Conservation (phyloP, 30 jellyfish, hydroid and myxozoan genomes). For the Cassiopea xamachana region DNA sequence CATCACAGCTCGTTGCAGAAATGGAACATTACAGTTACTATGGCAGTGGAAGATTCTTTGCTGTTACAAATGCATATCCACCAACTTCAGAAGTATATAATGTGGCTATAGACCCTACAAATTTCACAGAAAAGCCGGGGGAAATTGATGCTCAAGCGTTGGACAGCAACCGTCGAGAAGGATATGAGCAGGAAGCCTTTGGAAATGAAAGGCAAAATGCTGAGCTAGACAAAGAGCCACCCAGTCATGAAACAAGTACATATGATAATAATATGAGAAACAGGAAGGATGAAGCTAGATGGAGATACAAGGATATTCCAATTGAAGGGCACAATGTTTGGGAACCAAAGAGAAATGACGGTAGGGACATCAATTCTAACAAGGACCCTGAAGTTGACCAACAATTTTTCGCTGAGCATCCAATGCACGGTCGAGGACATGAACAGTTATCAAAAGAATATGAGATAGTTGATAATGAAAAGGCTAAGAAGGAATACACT, state of each 20-base stretch:
- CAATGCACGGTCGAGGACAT: not conserved
- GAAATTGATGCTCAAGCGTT: not conserved
- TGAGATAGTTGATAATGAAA: not conserved
- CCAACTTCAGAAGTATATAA: not conserved
- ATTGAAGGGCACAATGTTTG: not conserved
- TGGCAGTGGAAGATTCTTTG: constrained; percentile 65
- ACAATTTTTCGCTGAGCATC: not conserved
- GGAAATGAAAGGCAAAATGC: not conserved
- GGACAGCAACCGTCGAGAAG: not conserved
- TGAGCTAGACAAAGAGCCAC: not conserved
- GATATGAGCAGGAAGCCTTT: not conserved
- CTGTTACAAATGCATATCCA: constrained; percentile 34
- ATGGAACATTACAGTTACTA: constrained; percentile 58
- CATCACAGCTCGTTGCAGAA: not conserved
- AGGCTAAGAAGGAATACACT: not conserved
- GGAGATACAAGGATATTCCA: not conserved
- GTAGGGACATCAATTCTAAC: not conserved
- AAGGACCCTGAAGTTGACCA: not conserved
- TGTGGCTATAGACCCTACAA: not conserved
- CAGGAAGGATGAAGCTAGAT: not conserved
- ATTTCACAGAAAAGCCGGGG: not conserved
- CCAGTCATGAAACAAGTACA: too few species aligned
- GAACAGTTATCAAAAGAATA: not conserved
- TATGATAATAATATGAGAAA: not conserved
- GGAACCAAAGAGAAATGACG: not conserved